A percentile compares a stretch with the other conserved stretches of the same genome.
These are phyloP conservation scores for Corvus moneduloides DNA, from an alignment of 2,113 vertebrate genomes.

Conservation along the genomic window DNA sequence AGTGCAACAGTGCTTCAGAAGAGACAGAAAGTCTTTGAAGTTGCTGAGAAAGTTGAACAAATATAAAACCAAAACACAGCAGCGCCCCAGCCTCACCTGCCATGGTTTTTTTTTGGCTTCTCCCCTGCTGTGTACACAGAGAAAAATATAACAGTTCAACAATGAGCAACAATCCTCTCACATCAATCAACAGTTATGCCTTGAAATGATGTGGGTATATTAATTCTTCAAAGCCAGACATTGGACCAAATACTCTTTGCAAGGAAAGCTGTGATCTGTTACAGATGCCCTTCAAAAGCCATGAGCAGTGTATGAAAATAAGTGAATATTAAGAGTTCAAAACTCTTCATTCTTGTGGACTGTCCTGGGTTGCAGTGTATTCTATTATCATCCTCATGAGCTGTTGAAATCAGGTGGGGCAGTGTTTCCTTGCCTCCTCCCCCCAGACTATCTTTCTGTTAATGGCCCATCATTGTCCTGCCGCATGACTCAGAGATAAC, in stretches of 20 bases:
- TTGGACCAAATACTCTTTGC: neutral
- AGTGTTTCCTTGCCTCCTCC: no score
- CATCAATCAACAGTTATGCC: neutral
- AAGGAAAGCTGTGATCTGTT: neutral
- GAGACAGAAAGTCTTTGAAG: neutral
- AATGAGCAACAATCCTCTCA: neutral
- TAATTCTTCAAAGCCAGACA: neutral
- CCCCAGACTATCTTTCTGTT: no score
- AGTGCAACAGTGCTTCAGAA: neutral
- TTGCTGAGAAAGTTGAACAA: neutral
- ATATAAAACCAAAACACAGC: neutral
- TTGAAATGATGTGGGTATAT: neutral
- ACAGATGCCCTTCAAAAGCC: neutral
- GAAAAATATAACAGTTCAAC: neutral
- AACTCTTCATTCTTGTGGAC: neutral
- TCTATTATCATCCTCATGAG: no score
- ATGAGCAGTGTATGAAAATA: neutral
- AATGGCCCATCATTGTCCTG: no score
- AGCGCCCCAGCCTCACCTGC: neutral
- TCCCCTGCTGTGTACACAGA: neutral
- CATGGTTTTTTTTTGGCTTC: neutral
- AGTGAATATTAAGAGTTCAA: neutral
- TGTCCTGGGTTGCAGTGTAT: no score
- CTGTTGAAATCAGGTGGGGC: no score
- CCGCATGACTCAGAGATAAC: no score